Evolutionary conservation across 2,113 vertebrate genomes (phyloP), one percentile per base, ranked within the genome.

Genomic region (Asarcornis scutulata): DNA sequence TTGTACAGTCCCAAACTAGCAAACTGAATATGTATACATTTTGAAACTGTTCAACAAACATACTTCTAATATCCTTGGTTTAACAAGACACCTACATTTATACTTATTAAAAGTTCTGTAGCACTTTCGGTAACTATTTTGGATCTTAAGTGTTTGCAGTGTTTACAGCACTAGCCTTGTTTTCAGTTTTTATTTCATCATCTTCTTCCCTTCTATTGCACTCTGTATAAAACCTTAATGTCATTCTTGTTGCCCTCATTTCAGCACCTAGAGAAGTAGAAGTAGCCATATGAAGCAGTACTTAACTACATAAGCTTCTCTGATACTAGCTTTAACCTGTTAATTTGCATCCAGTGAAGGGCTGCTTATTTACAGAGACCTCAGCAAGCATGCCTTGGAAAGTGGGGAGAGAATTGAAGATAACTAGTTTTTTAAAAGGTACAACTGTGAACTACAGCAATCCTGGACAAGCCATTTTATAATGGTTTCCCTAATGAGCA

Each of bases 401-500:
- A 76, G 23, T 2, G 46, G 11, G 32, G 32, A 85, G 23, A 83
- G 20, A 83, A 89, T 89, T 55, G 75, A 85, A 44, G 36, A 76
- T 62, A 88, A 88, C 59, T 71, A 40, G 27, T 8, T 74, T 73
- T 95, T 81, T 59, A 52, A 92, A 81, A 34, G 1, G 0, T 67
- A 46, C 55, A 74, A 16, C 68, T 88, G 64, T 81, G 89, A 86
- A 77, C 38, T 58, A 21, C 3, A 3, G 59, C 83, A 88, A n/a
- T 83, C 18, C n/a, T 50, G 60, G 80, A 75, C 69, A 42, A 71
- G 9, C 8, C 42, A 79, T 76, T 80, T 90, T 72, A 60, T 88
- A 95, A 89, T 42, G 66, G 32, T 36, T 92, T 81, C 27, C 60
- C n/a, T 95, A 95, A 95, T 79, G 60, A 93, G 69, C 77, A 78